A percentile compares a stretch with the other conserved stretches of the same genome.
Conservation (phyloP, 1,140 invertebrate species). For the Melitaea cinxia region DNA sequence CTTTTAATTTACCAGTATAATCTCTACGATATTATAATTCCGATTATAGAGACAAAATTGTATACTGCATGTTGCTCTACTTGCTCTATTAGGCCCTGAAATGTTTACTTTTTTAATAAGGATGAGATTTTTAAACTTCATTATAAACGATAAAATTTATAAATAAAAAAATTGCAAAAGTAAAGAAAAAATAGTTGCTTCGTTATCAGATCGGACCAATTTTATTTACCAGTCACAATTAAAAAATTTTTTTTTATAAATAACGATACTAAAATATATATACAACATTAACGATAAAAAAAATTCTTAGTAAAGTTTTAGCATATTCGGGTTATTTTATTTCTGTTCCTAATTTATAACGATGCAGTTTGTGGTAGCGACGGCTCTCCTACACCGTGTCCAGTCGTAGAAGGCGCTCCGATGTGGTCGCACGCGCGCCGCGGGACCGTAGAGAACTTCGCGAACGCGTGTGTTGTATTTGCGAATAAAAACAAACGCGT, state of each 20-base stretch:
- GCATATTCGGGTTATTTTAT: slow-evolving; percentile 55
- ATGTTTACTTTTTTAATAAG: too few relatives aligned
- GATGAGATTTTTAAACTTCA: too few relatives aligned
- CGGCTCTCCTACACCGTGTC: slow-evolving; percentile 36
- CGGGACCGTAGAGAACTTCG: slow-evolving; percentile 43
- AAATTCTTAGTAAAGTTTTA: slow-evolving; percentile 30
- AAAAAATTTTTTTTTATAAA: too few relatives aligned
- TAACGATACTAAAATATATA: too few relatives aligned
- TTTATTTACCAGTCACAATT: not conserved
- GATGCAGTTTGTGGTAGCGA: slow-evolving; percentile 45
- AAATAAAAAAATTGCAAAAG: not conserved
- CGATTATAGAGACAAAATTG: too few relatives aligned
- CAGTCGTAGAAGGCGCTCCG: slow-evolving; percentile 70
- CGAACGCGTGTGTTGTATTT: slow-evolving; percentile 61
- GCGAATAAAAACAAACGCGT: slow-evolving; percentile 44
- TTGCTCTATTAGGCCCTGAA: too few relatives aligned
- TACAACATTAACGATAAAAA: slow-evolving; percentile 26
- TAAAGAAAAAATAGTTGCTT: not conserved
- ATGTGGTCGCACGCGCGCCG: slow-evolving; percentile 64
- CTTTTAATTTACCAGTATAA: slow-evolving; percentile 8
- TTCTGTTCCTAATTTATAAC: slow-evolving; percentile 66
- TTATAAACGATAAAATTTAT: too few relatives aligned
- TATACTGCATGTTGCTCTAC: too few relatives aligned
- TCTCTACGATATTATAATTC: not conserved
- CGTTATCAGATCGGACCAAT: too few relatives aligned